These are phyloP conservation scores for Calameuta filiformis DNA, from an alignment of 2,888 invertebrate genomes.

Conservation along the genomic window DNA sequence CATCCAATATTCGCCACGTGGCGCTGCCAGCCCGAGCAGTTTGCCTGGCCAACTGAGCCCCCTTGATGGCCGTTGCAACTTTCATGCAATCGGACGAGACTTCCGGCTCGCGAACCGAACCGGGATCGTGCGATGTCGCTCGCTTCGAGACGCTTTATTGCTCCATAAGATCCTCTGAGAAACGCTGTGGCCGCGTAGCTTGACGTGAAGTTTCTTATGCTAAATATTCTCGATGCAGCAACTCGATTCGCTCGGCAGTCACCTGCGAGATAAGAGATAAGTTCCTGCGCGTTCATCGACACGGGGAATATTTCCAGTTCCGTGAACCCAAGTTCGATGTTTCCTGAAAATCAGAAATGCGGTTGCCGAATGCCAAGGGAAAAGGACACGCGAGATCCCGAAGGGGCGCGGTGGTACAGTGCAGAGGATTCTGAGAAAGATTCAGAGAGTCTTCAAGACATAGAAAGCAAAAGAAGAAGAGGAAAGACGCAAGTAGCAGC, in stretches of 20 bases:
- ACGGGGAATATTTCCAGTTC: slow-evolving; percentile 38
- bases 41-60: too few species aligned
- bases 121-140: too few species aligned
- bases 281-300: slow-evolving; percentile 16
- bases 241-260: too few species aligned
- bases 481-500: slow-evolving; percentile 10
- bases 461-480: slow-evolving; percentile 28
- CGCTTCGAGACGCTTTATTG: too few species aligned
- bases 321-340: slow-evolving; percentile 20
- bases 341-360: slow-evolving; percentile 13
- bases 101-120: too few species aligned
- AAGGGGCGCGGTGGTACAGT: slow-evolving; percentile 6
- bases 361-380: neutral
- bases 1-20: slow-evolving; percentile 5
- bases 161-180: too few species aligned
- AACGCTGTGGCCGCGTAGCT: too few species aligned
- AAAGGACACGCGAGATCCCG: neutral
- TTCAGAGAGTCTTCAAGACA: slow-evolving; percentile 21
- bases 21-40: too few species aligned
- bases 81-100: neutral
- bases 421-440: slow-evolving; percentile 24
- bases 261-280: too few species aligned
- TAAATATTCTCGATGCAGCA: too few species aligned
- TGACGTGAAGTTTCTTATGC: too few species aligned
- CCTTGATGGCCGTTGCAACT: neutral